Percentiles rank a stretch among this genome's conserved stretches.
phyloP scores from a whole-genome alignment of 2,797 vertebrate species.

The Fratercula arctica region DNA sequence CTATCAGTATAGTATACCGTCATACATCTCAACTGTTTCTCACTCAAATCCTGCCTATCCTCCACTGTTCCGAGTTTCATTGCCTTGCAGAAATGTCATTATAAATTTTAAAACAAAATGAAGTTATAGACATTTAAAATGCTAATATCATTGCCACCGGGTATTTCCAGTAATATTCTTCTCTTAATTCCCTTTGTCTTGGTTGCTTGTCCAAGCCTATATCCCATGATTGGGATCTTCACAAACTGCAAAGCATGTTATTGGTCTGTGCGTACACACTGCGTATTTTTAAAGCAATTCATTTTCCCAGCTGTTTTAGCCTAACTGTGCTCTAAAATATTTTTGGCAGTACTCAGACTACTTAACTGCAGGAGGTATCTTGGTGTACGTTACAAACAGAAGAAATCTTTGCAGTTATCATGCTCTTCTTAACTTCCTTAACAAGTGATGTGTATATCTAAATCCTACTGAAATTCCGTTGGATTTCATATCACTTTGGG shows the following conservation, averaged over 20 bases:
- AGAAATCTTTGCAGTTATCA: background rate
- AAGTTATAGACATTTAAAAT: background rate
- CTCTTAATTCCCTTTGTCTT: background rate
- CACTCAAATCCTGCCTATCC: background rate
- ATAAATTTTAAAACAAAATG: background rate
- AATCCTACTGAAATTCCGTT: background rate
- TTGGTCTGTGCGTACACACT: background rate
- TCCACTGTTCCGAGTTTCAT: background rate
- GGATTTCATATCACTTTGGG: background rate
- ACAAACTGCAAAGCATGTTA: background rate
- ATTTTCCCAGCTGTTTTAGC: background rate
- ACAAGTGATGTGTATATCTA: background rate
- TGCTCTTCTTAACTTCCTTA: background rate
- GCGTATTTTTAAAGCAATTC: background rate
- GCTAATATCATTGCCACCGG: background rate
- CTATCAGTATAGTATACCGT: background rate
- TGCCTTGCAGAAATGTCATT: background rate
- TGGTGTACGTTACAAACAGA: background rate
- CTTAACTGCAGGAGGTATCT: background rate
- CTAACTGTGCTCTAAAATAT: background rate
- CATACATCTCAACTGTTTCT: background rate
- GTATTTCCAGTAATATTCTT: background rate
- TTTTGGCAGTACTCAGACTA: background rate
- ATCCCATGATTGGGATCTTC: background rate
- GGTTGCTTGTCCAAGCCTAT: background rate